phyloP scores from a whole-genome alignment of 2,888 invertebrate genomes.

The Bellardia bayeri region DNA sequence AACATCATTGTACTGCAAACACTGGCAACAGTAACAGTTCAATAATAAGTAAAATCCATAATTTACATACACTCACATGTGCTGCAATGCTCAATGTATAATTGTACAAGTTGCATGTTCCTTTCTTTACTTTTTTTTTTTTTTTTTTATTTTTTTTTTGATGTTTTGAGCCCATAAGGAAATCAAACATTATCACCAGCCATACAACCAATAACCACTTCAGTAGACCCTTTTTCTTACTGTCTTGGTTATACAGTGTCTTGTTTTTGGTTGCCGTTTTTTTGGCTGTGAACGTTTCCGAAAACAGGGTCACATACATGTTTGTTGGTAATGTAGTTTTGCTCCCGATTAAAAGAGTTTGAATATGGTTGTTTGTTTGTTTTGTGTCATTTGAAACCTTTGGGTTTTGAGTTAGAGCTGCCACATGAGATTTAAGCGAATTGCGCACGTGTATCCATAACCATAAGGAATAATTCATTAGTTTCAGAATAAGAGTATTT shows the following conservation, averaged over 20 bases:
- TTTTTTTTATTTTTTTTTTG: background rate
- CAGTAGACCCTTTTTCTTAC: slow-evolving; percentile 28
- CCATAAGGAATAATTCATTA: too few relatives aligned
- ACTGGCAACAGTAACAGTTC: slow-evolving; percentile 73
- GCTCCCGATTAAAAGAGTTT: slow-evolving; percentile 69
- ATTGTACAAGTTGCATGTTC: slow-evolving; percentile 27
- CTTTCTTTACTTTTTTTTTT: background rate
- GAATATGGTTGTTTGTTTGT: slow-evolving; percentile 51
- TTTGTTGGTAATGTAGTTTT: slow-evolving; percentile 60
- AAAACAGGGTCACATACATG: slow-evolving; percentile 48
- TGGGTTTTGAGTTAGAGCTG: background rate
- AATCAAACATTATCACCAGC: slow-evolving; percentile 73
- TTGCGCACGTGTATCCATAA: too few relatives aligned
- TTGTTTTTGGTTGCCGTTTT: slow-evolving; percentile 45
- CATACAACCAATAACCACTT: slow-evolving; percentile 20
- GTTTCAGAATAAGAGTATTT: too few relatives aligned
- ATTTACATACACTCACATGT: slow-evolving; percentile 68
- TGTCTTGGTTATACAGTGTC: slow-evolving; percentile 34
- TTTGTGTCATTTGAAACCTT: slow-evolving; percentile 2
- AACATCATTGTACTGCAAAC: slow-evolving; percentile 34
- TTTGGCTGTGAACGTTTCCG: background rate
- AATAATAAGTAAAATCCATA: slow-evolving; percentile 75
- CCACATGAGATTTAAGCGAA: background rate
- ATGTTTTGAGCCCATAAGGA: background rate
- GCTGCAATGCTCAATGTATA: background rate